Percentiles rank a stretch among this genome's conserved stretches.
Conservation (phyloP, 2,888 invertebrate species). For the Nysson spinosus region DNA sequence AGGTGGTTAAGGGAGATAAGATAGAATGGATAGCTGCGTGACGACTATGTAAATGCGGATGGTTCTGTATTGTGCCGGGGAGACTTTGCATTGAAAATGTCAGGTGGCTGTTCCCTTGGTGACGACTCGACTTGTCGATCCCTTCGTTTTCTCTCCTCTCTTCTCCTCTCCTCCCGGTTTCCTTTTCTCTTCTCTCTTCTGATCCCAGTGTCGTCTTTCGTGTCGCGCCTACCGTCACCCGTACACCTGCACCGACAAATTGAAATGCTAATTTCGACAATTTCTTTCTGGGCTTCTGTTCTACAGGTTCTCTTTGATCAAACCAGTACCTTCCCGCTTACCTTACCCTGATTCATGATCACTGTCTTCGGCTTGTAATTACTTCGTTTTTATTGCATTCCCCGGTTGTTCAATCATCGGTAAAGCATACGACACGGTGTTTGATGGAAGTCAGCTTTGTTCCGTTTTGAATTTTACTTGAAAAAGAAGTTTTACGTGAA, state of each 20-base stretch:
- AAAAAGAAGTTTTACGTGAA: too few species aligned
- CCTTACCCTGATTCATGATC: not conserved
- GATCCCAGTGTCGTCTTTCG: too few species aligned
- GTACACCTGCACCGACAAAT: conserved; percentile 53
- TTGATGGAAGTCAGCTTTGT: too few species aligned
- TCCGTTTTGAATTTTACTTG: too few species aligned
- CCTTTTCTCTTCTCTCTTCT: too few species aligned
- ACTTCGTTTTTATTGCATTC: too few species aligned
- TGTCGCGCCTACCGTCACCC: conserved; percentile 23
- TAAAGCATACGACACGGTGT: too few species aligned
- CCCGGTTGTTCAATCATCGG: too few species aligned
- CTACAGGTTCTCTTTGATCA: not conserved
- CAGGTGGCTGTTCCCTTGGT: conserved; percentile 39
- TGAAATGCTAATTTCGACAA: conserved; percentile 55
- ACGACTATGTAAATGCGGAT: conserved; percentile 37
- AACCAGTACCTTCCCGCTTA: not conserved
- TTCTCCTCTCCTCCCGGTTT: too few species aligned
- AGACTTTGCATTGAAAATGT: conserved; percentile 54
- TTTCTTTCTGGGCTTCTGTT: not conserved
- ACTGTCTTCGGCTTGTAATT: too few species aligned
- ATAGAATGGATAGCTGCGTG: conserved; percentile 13
- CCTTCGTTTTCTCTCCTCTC: too few species aligned
- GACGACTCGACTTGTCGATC: conserved; percentile 35
- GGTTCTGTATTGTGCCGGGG: conserved; percentile 15
- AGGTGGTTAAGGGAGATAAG: conserved; percentile 25